Evolutionary conservation across 2,888 invertebrate genomes (phyloP).

Genomic region (Leucophenga montana): DNA sequence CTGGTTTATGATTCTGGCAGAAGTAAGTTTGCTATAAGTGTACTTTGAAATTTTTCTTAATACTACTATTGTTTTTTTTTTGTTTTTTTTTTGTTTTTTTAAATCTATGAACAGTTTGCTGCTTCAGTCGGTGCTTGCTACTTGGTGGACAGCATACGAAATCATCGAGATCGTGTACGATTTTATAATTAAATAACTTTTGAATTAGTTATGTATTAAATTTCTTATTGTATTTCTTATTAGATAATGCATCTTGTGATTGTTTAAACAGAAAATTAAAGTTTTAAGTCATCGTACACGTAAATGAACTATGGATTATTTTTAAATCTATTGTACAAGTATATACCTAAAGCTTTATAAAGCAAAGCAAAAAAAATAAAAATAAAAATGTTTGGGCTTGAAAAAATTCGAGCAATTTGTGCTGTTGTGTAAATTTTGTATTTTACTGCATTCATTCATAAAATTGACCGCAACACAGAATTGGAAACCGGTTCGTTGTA

Average conservation of each 20-base stretch:
- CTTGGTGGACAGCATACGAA: constrained; percentile 66
- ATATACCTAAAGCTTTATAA: too few relatives aligned
- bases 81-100: neutral
- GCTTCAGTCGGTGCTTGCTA: constrained; percentile 63
- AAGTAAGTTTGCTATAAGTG: constrained; percentile 45
- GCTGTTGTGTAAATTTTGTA: too few relatives aligned
- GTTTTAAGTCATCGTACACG: neutral
- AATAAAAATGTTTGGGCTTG: too few relatives aligned
- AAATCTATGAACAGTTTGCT: constrained; percentile 50
- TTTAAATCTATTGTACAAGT: too few relatives aligned
- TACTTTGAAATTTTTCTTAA: constrained; percentile 6
- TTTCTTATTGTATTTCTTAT: constrained; percentile 28
- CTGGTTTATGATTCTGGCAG: constrained; percentile 60
- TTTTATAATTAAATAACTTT: constrained; percentile 58
- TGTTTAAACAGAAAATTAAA: constrained; percentile 4
- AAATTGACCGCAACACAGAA: constrained; percentile 1
- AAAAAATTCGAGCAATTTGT: too few relatives aligned
- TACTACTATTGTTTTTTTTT: neutral
- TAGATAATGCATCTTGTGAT: constrained; percentile 20
- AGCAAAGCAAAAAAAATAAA: too few relatives aligned
- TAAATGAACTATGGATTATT: neutral
- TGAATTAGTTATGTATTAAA: constrained; percentile 34
- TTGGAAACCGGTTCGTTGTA: constrained; percentile 21
- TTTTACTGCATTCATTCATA: constrained; percentile 18
- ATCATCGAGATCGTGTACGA: constrained; percentile 63